Base-by-base conservation (phyloP, 2,113 vertebrate species). In the Trogon surrucura region DNA sequence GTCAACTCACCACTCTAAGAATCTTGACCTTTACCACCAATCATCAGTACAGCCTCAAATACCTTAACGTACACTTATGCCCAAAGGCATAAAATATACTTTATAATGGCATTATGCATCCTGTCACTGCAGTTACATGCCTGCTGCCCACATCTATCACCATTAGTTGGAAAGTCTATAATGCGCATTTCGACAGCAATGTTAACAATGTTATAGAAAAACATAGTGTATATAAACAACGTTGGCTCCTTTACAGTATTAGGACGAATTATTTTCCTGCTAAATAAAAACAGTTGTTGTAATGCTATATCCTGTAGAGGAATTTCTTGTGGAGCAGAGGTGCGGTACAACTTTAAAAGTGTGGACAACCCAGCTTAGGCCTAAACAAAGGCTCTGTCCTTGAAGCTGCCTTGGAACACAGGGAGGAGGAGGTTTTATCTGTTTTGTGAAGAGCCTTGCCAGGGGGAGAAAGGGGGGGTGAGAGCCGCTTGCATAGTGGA, bases 251-350 rank as follows among this genome's bases (percentile, higher is more conserved):
- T 73, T 61, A 73, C 44, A 89, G 45, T 32, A 85, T 80, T 91
- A 69, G 27, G 26, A 85, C 62, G 62, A 78, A 93, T 88, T 92
- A 45, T 60, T 80, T 87, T 85, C 72, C 67, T 73, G 47, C 62
- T 80, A 77, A 95, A 84, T 56, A 92, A 95, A 93, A 96, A 48
- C 4, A 80, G 50, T 69, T 79, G 38, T 51, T 84, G 61, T 67
- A 85, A 96, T 94, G 61, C 60, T 86, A 16, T 58, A 80, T n/a
- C n/a, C n/a, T n/a, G n/a, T n/a, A n/a, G n/a, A n/a, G n/a, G n/a
- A n/a, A n/a, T n/a, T n/a, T n/a, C n/a, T n/a, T n/a, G n/a, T n/a
- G n/a, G n/a, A n/a, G n/a, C n/a, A n/a, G n/a, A n/a, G n/a, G n/a
- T n/a, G n/a, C n/a, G n/a, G n/a, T n/a, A n/a, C n/a, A n/a, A n/a